Percentiles rank a stretch among this genome's conserved stretches.
Conservation (phyloP, 2,113 vertebrate genomes). For the Chiloscyllium plagiosum region DNA sequence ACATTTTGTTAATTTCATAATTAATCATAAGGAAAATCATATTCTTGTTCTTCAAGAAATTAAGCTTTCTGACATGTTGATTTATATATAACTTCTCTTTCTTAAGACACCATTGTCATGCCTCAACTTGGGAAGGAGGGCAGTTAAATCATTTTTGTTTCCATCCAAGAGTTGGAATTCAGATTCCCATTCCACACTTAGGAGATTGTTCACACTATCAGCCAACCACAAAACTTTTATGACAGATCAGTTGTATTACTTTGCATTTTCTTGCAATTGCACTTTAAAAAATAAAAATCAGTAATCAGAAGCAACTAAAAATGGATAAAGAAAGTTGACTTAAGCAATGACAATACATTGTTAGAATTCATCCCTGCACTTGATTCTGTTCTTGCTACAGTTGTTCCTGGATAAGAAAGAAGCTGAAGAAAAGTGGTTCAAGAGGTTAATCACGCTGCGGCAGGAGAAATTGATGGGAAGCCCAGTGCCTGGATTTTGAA, state of each 20-base stretch:
- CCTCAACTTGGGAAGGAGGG: not conserved
- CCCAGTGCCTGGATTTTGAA: constrained; percentile 67
- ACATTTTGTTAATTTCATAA: not conserved
- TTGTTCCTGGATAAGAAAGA: constrained; percentile 83
- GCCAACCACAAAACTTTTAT: not conserved
- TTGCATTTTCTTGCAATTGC: not conserved
- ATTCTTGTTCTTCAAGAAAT: not conserved
- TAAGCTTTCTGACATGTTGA: not conserved
- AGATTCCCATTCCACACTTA: not conserved
- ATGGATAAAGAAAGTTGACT: not conserved
- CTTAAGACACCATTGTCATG: not conserved
- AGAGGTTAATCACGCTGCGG: constrained; percentile 75
- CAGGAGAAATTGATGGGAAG: constrained; percentile 93
- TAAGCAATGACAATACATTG: not conserved
- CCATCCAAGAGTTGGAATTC: not conserved
- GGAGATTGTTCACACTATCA: not conserved
- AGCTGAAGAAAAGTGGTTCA: constrained; percentile 85
- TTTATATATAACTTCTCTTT: not conserved
- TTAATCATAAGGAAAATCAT: not conserved
- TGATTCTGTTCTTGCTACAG: constrained; percentile 53
- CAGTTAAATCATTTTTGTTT: not conserved
- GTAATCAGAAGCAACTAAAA: not conserved
- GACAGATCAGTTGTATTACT: not conserved
- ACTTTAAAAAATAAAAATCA: not conserved
- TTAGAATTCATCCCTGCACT: constrained; percentile 40